Conservation (phyloP, 2,888 invertebrate species). For the Incurvaria masculella region DNA sequence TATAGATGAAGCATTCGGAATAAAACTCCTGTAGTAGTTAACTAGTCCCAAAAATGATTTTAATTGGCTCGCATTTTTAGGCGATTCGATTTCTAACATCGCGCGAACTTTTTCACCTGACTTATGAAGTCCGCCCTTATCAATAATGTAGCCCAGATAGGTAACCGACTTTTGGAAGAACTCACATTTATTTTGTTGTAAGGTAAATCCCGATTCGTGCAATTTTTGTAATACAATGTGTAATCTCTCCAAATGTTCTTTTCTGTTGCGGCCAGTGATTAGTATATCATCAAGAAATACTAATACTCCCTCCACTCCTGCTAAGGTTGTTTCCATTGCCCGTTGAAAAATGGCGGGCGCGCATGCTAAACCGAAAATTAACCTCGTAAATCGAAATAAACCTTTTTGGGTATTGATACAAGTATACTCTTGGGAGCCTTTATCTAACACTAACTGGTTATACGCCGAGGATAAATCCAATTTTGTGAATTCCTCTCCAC, state of each 20-base stretch:
- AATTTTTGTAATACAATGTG: conserved; percentile 13
- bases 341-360: conserved; percentile 26
- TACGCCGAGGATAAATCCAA: conserved; percentile 17
- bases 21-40: conserved; percentile 20
- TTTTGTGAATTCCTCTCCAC: conserved; percentile 17
- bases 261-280: conserved; percentile 10
- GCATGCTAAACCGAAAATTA: conserved; percentile 22
- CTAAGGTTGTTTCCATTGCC: conserved; percentile 20
- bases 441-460: conserved; percentile 11
- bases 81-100: conserved; percentile 15
- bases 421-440: conserved; percentile 14
- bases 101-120: conserved; percentile 17
- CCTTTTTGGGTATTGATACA: conserved; percentile 21
- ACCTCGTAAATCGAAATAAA: conserved; percentile 19
- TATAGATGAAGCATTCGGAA: conserved; percentile 12
- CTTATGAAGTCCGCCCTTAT: conserved; percentile 13
- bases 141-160: conserved; percentile 16
- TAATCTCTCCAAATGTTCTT: conserved; percentile 9
- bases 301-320: conserved; percentile 17
- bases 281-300: conserved; percentile 21
- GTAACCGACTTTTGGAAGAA: conserved; percentile 11
- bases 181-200: conserved; percentile 9
- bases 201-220: conserved; percentile 12
- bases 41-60: conserved; percentile 19
- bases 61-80: conserved; percentile 13